A percentile compares a stretch with the other conserved stretches of the same genome.
These are phyloP conservation scores for Bimastos eiseni DNA, from an alignment of 2,888 invertebrate species.

Conservation along the genomic window DNA sequence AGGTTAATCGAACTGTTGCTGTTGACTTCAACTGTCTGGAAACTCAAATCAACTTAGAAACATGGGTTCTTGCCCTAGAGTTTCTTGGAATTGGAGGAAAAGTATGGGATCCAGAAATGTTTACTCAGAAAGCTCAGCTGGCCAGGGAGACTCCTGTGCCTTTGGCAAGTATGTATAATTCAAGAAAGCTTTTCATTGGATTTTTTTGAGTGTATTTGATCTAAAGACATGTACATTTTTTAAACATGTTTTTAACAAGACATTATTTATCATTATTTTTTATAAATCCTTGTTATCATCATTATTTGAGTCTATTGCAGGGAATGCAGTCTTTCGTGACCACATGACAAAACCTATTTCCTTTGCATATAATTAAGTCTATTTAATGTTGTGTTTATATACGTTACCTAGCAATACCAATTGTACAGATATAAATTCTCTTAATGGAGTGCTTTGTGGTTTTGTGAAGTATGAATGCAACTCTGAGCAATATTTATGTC, in stretches of 20 bases:
- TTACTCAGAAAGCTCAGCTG: constrained; percentile 28
- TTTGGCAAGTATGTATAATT: not conserved
- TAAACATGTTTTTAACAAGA: too few species aligned
- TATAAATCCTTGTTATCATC: not conserved
- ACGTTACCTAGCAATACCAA: too few species aligned
- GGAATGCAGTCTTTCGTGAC: not conserved
- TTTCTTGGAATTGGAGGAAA: constrained; percentile 76
- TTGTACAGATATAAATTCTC: too few species aligned
- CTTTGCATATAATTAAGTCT: too few species aligned
- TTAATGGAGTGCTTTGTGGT: too few species aligned
- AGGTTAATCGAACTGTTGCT: constrained; percentile 70
- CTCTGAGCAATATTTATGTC: too few species aligned
- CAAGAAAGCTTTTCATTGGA: not conserved
- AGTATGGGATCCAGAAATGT: constrained; percentile 49
- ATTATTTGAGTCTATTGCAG: not conserved
- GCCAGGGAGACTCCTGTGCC: not conserved
- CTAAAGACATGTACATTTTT: too few species aligned
- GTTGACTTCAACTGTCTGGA: constrained; percentile 90
- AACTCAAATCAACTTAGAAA: constrained; percentile 85
- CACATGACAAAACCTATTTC: too few species aligned
- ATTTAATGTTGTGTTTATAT: too few species aligned
- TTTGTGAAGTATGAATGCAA: too few species aligned
- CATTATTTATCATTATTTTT: too few species aligned
- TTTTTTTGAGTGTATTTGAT: not conserved
- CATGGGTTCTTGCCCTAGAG: constrained; percentile 92